Evolutionary conservation across 2,113 vertebrate genomes (phyloP), one percentile per base, ranked within the genome.

Genomic region (Nipponia nippon): DNA sequence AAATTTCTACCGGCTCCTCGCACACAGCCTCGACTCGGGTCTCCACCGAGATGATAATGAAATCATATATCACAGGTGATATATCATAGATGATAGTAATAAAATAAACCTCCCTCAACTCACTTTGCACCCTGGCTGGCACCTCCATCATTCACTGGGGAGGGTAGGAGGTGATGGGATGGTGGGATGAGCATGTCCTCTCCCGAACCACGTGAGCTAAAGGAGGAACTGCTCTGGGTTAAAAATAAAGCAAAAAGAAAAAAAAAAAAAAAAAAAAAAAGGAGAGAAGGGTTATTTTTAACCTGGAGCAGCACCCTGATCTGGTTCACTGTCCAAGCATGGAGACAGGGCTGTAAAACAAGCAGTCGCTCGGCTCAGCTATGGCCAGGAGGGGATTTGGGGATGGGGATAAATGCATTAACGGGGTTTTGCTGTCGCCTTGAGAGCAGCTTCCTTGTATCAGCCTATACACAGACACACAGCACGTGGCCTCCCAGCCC

Each of bases 271-370:
- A 40, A 18, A 22, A 5, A 26, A 8, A 16, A 23, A 18, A 2
- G 0, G 36, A 78, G n/a, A 63, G 53, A 66, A 71, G 9, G 36
- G 73, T 50, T 96, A 94, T 96, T 96, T 97, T 97, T 95, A 97
- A 81, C 70, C 46, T 67, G 53, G 87, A 91, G 81, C 89, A 73
- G 38, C 0, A 17, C n/a, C 69, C 56, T 94, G 81, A 91, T 87
- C 87, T 89, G 92, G 69, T 87, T 97, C 84, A 71, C 15, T 3
- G 4, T 36, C 87, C 4, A 1, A 82, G 63, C 58, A 61, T 10
- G 36, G 87, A 89, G 61, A n/a, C 62, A 83, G 49, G 26, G 73
- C 55, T 84, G 87, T 29, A 29, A 70, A 91, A 92, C 4, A 18
- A 82, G 58, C 1, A 4, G 32, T 49, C 42, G 38, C 79, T 69